Conservation (phyloP, 2,113 vertebrate species). For the Erinaceus europaeus region DNA sequence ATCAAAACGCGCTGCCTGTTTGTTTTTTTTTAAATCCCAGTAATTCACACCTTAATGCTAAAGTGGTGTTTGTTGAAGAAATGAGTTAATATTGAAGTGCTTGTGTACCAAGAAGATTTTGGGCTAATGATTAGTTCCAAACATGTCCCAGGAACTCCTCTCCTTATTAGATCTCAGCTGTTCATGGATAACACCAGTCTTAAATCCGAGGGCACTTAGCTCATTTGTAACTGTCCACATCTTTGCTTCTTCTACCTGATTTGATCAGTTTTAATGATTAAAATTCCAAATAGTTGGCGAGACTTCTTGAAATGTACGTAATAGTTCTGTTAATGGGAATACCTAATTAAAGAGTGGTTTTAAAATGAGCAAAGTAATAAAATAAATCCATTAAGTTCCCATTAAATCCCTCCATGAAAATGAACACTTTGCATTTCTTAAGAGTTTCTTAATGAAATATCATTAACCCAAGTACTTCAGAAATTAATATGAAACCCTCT, state of each 20-base stretch:
- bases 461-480: constrained; percentile 66
- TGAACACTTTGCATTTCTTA: constrained; percentile 69
- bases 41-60: neutral
- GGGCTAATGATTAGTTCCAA: neutral
- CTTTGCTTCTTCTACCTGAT: neutral
- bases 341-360: constrained; percentile 65
- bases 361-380: constrained; percentile 64
- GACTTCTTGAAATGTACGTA: constrained; percentile 50
- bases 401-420: constrained; percentile 63
- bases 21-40: neutral
- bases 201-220: constrained; percentile 26
- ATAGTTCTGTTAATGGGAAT: constrained; percentile 63
- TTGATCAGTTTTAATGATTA: constrained; percentile 7
- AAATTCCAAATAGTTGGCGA: constrained; percentile 50
- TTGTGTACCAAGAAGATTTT: neutral
- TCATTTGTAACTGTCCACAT: constrained; percentile 29
- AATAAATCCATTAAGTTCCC: constrained; percentile 64
- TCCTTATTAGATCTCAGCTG: neutral
- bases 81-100: constrained; percentile 1
- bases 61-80: constrained; percentile 18
- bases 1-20: neutral
- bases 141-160: neutral
- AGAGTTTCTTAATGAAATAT: constrained; percentile 69
- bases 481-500: constrained; percentile 68
- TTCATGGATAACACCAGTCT: constrained; percentile 6